Percentiles rank a stretch among this genome's conserved stretches.
Conservation (phyloP, 1,140 invertebrate species). For the Solenopsis fugax region DNA sequence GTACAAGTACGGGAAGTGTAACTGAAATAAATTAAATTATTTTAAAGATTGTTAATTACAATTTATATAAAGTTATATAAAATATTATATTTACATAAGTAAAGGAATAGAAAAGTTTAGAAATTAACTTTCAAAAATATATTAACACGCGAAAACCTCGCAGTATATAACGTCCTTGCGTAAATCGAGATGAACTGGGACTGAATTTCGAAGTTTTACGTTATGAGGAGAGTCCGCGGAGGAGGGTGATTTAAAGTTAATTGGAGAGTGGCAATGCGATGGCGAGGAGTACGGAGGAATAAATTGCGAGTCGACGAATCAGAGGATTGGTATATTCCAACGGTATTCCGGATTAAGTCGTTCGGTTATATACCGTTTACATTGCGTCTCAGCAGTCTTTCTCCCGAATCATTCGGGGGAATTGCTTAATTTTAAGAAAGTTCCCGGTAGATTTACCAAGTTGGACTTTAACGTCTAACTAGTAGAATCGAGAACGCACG, state of each 20-base stretch:
- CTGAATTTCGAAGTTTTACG: conserved; percentile 73
- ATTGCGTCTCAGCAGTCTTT: conserved; percentile 69
- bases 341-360: conserved; percentile 76
- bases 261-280: conserved; percentile 70
- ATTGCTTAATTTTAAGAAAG: conserved; percentile 75
- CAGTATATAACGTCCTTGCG: conserved; percentile 43
- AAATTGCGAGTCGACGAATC: conserved; percentile 76
- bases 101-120: conserved; percentile 13
- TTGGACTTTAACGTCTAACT: conserved; percentile 64
- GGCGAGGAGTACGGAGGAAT: conserved; percentile 67
- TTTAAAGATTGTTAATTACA: background rate
- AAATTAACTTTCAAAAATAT: background rate
- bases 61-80: background rate
- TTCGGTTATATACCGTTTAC: conserved; percentile 76
- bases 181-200: conserved; percentile 61
- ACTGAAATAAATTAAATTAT: background rate
- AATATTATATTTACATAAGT: too few species aligned
- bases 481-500: conserved; percentile 33
- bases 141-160: conserved; percentile 27
- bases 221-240: conserved; percentile 65
- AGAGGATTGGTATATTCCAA: conserved; percentile 59
- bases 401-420: conserved; percentile 69
- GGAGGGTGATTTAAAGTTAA: conserved; percentile 76
- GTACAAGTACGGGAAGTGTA: background rate
- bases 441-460: conserved; percentile 62